phyloP scores from a whole-genome alignment of 2,113 vertebrate genomes.

The Merops nubicus region DNA sequence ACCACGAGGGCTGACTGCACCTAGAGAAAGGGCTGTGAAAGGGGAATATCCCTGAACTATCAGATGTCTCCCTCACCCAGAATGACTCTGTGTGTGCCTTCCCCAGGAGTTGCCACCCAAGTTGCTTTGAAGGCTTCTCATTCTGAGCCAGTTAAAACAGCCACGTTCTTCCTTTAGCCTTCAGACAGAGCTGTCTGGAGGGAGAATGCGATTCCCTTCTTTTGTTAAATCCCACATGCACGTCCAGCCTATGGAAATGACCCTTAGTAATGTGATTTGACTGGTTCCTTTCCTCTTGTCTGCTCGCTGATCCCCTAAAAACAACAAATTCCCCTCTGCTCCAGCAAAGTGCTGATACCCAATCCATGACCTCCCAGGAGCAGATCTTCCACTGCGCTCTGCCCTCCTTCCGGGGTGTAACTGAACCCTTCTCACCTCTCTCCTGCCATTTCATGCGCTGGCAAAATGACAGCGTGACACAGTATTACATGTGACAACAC shows the following conservation, averaged over 20 bases:
- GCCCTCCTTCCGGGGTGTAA: not conserved
- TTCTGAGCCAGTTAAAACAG: not conserved
- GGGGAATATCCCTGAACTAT: not conserved
- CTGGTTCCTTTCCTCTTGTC: not conserved
- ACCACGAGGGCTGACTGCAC: not conserved
- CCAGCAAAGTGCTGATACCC: not conserved
- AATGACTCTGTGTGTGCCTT: not conserved
- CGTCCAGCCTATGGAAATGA: not conserved
- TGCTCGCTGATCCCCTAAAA: not conserved
- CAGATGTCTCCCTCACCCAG: not conserved
- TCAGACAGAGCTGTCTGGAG: not conserved
- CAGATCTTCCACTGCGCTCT: not conserved
- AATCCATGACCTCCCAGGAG: not conserved
- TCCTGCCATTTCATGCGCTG: not conserved
- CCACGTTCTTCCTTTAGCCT: not conserved
- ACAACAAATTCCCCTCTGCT: not conserved
- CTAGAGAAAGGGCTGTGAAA: not conserved
- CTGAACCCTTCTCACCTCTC: not conserved
- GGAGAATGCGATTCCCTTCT: not conserved
- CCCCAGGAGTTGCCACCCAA: not conserved
- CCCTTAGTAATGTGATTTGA: not conserved
- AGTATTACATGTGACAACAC: constrained; percentile 11
- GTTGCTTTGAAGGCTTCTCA: not conserved
- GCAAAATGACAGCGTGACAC: not conserved
- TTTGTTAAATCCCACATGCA: not conserved